A percentile compares a stretch with the other conserved stretches of the same genome.
These are phyloP conservation scores for Drosophila lutescens DNA, from an alignment of 2,888 invertebrate genomes.

Conservation along the genomic window DNA sequence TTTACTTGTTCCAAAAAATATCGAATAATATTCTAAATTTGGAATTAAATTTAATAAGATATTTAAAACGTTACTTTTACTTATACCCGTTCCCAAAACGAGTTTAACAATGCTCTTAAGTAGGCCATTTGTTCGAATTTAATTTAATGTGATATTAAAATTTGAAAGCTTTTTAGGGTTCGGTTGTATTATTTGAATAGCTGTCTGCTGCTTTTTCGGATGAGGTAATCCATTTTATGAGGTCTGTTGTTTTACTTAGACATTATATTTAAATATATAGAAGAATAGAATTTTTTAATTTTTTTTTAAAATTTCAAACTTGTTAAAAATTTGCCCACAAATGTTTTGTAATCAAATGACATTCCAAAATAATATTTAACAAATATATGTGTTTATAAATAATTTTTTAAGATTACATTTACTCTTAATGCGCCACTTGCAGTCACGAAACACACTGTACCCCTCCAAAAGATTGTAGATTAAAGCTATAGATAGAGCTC, in stretches of 20 bases:
- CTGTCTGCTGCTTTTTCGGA: constrained; percentile 2
- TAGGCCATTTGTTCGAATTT: constrained; percentile 28
- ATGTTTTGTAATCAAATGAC: too few relatives aligned
- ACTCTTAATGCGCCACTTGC: not conserved
- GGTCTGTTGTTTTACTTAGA: not conserved
- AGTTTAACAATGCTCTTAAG: constrained; percentile 12
- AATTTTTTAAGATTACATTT: too few relatives aligned
- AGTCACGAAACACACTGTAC: constrained; percentile 15
- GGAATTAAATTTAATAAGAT: constrained; percentile 9
- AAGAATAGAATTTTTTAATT: too few relatives aligned
- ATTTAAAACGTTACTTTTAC: constrained; percentile 12
- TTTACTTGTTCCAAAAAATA: constrained; percentile 11
- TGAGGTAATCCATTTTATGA: constrained; percentile 8
- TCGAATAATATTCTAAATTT: not conserved
- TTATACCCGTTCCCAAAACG: constrained; percentile 2
- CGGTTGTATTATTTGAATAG: constrained; percentile 10
- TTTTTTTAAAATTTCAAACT: too few relatives aligned
- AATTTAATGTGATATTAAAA: constrained; percentile 30
- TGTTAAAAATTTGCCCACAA: too few relatives aligned
- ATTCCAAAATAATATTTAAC: too few relatives aligned
- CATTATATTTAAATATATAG: not conserved
- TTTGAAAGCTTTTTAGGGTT: constrained; percentile 13
- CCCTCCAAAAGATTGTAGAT: constrained; percentile 4
- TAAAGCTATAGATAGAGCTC: constrained; percentile 6
- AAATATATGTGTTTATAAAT: too few relatives aligned